phyloP scores from a whole-genome alignment of 2,797 vertebrate genomes.

The Halcyon chelicuti region DNA sequence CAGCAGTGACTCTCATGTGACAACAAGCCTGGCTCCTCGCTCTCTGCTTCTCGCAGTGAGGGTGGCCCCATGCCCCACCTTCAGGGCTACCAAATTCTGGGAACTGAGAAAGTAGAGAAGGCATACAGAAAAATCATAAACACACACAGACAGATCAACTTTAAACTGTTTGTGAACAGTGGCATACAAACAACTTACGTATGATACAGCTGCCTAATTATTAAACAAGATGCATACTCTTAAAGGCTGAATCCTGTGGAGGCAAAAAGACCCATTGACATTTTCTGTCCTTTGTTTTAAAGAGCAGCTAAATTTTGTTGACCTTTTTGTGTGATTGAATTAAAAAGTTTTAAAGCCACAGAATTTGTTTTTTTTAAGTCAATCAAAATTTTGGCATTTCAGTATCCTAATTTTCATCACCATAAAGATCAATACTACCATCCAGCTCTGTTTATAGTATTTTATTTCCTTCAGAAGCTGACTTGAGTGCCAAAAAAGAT shows the following conservation, averaged over 20 bases:
- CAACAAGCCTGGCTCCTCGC: background rate
- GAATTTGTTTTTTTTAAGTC: conserved; percentile 30
- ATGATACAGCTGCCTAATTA: background rate
- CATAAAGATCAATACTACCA: background rate
- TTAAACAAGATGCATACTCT: background rate
- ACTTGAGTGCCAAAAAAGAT: conserved; percentile 13
- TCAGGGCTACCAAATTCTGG: background rate
- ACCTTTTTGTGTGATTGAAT: conserved; percentile 35
- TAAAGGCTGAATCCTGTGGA: background rate
- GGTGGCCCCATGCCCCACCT: accelerated
- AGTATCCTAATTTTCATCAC: conserved; percentile 29
- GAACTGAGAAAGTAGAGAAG: background rate
- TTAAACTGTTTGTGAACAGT: background rate
- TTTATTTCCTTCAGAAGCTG: conserved; percentile 13
- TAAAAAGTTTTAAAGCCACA: background rate
- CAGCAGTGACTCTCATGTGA: background rate
- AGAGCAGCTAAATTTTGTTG: conserved; percentile 8
- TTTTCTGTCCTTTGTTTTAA: background rate
- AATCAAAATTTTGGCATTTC: conserved; percentile 39
- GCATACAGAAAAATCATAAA: background rate
- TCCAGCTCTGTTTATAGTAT: background rate
- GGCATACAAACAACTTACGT: background rate
- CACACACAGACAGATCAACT: background rate
- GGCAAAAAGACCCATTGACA: background rate
- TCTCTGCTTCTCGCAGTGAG: background rate